Conservation (phyloP, 2,797 vertebrate species). For the Phyllotis vaccarum region DNA sequence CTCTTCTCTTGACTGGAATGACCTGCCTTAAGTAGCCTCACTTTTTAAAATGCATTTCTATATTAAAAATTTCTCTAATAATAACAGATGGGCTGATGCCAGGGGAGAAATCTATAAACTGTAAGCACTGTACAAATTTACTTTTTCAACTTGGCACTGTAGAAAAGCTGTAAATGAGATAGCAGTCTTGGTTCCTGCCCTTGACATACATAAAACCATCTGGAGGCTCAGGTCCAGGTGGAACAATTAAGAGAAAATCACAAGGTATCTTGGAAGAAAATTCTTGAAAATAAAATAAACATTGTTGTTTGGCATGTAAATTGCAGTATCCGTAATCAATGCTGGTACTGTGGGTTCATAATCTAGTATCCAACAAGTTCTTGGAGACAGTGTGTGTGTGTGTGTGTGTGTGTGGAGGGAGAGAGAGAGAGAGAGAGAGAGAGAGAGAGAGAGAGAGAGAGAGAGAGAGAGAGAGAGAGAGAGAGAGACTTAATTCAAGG, state of each 20-base stretch:
- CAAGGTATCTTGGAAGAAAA: neutral
- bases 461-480: no score
- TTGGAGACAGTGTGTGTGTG: no score
- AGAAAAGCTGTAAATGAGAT: conserved; percentile 22
- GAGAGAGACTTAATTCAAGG: no score
- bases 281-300: neutral
- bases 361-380: neutral
- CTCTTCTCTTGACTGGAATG: neutral
- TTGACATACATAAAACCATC: conserved; percentile 53
- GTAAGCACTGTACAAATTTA: neutral
- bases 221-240: conserved; percentile 20
- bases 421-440: no score
- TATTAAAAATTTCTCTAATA: neutral
- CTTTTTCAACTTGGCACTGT: conserved; percentile 5
- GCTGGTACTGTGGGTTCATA: neutral
- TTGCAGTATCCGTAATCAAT: neutral
- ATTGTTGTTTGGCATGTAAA: neutral
- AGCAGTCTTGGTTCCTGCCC: neutral
- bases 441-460: no score
- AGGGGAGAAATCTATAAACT: neutral
- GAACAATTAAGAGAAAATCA: conserved; percentile 60
- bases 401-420: no score
- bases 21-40: neutral
- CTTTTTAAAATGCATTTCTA: neutral
- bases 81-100: neutral